Evolutionary conservation across 2,113 vertebrate species (phyloP), one percentile per base, ranked within the genome.

Genomic region (Mirza zaza): DNA sequence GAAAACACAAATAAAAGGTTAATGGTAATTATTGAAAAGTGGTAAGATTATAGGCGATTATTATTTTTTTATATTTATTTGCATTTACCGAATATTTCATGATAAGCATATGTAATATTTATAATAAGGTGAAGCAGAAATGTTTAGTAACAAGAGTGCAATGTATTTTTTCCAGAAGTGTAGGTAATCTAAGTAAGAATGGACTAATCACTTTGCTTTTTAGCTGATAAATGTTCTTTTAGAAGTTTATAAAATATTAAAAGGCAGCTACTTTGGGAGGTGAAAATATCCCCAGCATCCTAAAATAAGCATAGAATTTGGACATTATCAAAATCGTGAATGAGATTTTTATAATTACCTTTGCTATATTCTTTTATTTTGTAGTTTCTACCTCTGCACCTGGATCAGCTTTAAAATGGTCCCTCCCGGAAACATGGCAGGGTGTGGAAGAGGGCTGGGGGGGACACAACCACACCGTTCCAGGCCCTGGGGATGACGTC

Each of bases 401-500:
- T 42, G 68, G 91, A 42, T 34, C 83, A 61, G 6, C 93, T 91
- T 96, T 98, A 89, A 98, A 88, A 90, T 99, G 98, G 99, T 99
- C 98, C 0, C 88, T 90, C 21, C 95, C 98, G 17, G 97, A 98
- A 76, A 97, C 98, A 0, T 99, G 98, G 99, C 63, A 96, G 32
- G 98, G 81, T 0, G 89, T 98, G 89, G 97, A 63, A 55, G 71
- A 97, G 68, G 98, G 98, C 11, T 99, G 98, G 98, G 98, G 98
- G 86, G 98, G 98, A 96, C 87, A 90, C 95, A 97, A 71, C 0
- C 2, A 81, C 15, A 95, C 87, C 32, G 59, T 98, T 48, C 98
- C 98, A 63, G 96, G 97, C 13, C 90, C 98, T 52, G 98, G 98
- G 39, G 98, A 98, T 89, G 98, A 99, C 0, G 96, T 98, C 87